A percentile compares a stretch with the other conserved stretches of the same genome.
Conservation (phyloP, 2,888 invertebrate species). For the Clunio marinus region DNA sequence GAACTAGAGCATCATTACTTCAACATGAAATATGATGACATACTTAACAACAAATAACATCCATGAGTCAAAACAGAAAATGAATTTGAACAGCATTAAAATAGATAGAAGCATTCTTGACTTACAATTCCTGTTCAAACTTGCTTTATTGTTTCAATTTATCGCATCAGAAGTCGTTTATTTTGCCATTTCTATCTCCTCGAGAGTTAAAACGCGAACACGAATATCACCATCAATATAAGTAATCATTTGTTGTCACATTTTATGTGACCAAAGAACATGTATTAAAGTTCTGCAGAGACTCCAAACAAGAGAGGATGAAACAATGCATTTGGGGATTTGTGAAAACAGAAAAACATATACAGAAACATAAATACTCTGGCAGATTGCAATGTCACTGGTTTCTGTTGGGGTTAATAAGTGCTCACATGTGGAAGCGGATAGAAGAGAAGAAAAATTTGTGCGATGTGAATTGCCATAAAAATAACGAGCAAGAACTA, state of each 20-base stretch:
- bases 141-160: constrained; percentile 25
- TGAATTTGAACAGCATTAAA: constrained; percentile 14
- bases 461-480: neutral
- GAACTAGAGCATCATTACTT: neutral
- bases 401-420: constrained; percentile 3
- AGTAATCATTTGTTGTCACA: neutral
- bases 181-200: neutral
- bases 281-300: neutral
- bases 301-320: neutral
- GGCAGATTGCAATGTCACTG: neutral
- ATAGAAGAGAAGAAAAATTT: neutral
- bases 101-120: neutral
- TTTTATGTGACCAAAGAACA: constrained; percentile 15
- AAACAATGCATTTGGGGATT: constrained; percentile 33
- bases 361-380: constrained; percentile 6
- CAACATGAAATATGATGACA: constrained; percentile 34
- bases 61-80: constrained; percentile 2
- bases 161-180: neutral
- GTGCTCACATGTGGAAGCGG: neutral
- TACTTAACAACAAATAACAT: constrained; percentile 28
- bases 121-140: neutral
- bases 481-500: neutral
- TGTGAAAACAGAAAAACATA: neutral
- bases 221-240: neutral
- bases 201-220: neutral